Base-by-base conservation (phyloP, 2,797 vertebrate genomes). In the Acanthurus tractus region DNA sequence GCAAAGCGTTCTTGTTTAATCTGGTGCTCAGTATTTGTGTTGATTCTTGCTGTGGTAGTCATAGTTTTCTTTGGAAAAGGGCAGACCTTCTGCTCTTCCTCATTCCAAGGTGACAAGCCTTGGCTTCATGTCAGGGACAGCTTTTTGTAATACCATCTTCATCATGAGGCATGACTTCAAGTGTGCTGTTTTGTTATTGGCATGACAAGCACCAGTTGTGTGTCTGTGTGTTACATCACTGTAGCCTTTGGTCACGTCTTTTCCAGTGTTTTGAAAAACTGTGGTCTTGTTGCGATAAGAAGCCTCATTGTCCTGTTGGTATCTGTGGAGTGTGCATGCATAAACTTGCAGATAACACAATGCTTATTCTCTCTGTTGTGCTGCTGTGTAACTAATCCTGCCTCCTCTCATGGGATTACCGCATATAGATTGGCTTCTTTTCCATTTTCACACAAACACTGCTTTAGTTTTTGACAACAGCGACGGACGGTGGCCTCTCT, bases 381-480 rank as follows among this genome's bases (percentile, higher is more conserved):
- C 68, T 78, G 55, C 80, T 15, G 49, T 81, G 82, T 76, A 76
- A 76, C 76, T 81, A 63, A 87, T 88, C 79, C 54, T 48, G 76
- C 70, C 67, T 68, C 62, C 69, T 84, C 67, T 64, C 76, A 62
- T 74, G 73, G 66, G 72, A 84, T 83, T 78, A 73, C 40, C 0
- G 36, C 56, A 44, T 77, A 63, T 69, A 69, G 76, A 76, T 64
- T 59, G 71, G 29, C 23, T 70, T 67, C 46, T 67, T 66, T 64
- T 76, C 23, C 42, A 25, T 66, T 64, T 76, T 20, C 42, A 25
- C 36, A 25, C 62, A 40, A 36, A 48, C 54, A 6, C 49, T 42
- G 23, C 58, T 64, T 11, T 71, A 50, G 70, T 75, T 81, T 70
- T 42, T 65, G 71, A 73, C 64, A 77, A 18, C 38, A 13, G 56